Evolutionary conservation across 2,113 vertebrate species (phyloP), one percentile per base, ranked within the genome.

Genomic region (Rallus limicola): DNA sequence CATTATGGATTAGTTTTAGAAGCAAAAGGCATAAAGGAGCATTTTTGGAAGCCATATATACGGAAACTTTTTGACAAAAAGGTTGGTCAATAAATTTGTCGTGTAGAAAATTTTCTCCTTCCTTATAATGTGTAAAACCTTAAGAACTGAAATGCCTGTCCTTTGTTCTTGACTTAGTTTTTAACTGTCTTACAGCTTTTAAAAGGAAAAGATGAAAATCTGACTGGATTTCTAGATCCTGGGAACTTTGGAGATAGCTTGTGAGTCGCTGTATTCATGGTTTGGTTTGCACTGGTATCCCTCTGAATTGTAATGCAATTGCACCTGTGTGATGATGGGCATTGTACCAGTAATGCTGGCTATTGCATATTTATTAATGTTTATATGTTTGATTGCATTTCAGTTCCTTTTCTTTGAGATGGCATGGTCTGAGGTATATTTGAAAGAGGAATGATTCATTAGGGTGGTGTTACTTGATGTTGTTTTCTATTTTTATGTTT

Each of bases 21-120:
- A 96, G 99, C 99, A 68, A 99, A 99, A 94, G 99, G 99, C 26
- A 99, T 99, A 92, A 99, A 99, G 83, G 99, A 99, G 53, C 99
- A 99, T 96, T 99, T 99, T 96, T 99, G 99, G 99, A 99, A 99
- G 88, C 99, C 99, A 2, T 99, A 99, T 83, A 98, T 99, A 88
- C 98, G 98, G 88, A 99, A 98, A 42, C 99, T 99, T 52, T 99
- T 99, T 86, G 98, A 99, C 76, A 99, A 98, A 97, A 99, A 99
- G 98, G 99, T 99, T 69, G 59, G 96, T 85, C 14, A 36, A 18
- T 53, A 77, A 25, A 86, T 84, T 24, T 58, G 19, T 88, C 13
- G 36, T 25, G 40, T 46, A 77, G 70, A 89, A 65, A 46, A 72
- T n/a, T 15, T 34, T 80, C 82, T 92, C 19, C 21, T 58, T 46